Conservation (phyloP, 2,797 vertebrate species). For the Amniataba percoides region DNA sequence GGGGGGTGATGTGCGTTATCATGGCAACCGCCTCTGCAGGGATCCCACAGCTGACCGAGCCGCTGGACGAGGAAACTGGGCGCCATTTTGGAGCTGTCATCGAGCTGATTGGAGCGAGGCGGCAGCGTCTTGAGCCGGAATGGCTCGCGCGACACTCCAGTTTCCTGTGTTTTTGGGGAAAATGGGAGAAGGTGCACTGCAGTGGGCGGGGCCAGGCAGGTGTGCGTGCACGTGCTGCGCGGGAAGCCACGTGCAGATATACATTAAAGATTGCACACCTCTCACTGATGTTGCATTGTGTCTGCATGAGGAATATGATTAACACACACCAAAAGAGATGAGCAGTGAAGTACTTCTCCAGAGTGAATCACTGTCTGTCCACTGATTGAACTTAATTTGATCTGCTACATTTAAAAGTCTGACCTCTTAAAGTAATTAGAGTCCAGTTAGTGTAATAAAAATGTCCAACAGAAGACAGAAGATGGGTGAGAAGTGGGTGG, state of each 20-base stretch:
- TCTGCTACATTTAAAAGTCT: neutral
- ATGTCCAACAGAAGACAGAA: neutral
- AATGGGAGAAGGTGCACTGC: slow-evolving; percentile 61
- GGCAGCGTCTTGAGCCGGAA: slow-evolving; percentile 47
- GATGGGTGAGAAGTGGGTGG: neutral
- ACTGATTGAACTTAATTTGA: neutral
- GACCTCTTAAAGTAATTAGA: neutral
- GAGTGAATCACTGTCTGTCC: neutral
- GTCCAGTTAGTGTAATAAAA: neutral
- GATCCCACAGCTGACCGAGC: slow-evolving; percentile 24
- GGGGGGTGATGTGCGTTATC: slow-evolving; percentile 60
- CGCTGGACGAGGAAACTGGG: slow-evolving; percentile 42
- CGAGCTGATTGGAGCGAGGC: neutral
- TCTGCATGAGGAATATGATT: too few relatives aligned
- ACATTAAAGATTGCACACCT: neutral
- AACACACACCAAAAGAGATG: too few relatives aligned
- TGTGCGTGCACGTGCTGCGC: slow-evolving; percentile 66
- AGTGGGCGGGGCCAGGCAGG: slow-evolving; percentile 68
- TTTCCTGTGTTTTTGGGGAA: slow-evolving; percentile 25
- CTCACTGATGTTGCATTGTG: too few relatives aligned
- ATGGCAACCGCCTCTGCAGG: slow-evolving; percentile 75
- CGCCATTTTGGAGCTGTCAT: slow-evolving; percentile 64
- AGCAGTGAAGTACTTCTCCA: neutral
- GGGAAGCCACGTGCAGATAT: slow-evolving; percentile 40
- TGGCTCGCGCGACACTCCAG: slow-evolving; percentile 49